Percentiles rank a stretch among this genome's conserved stretches.
phyloP scores from a whole-genome alignment of 2,797 vertebrate species.

The Meriones psammophilus region DNA sequence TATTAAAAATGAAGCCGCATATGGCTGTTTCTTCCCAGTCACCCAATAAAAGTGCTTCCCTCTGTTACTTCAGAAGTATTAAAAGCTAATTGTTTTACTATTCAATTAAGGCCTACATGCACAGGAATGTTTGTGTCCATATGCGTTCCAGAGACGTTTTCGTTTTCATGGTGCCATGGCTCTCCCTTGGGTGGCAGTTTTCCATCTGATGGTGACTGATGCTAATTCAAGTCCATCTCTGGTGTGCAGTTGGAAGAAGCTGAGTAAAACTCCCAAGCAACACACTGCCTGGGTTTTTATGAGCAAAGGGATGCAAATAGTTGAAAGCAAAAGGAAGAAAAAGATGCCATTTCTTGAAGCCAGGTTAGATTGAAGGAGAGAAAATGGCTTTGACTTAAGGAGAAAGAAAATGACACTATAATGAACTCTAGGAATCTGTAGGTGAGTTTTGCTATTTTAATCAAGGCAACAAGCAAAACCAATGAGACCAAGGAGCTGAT shows the following conservation, averaged over 20 bases:
- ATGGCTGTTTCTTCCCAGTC: slow-evolving; percentile 69
- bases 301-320: slow-evolving; percentile 58
- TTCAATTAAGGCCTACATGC: slow-evolving; percentile 77
- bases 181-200: not conserved
- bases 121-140: not conserved
- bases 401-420: slow-evolving; percentile 33
- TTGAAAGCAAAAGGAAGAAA: slow-evolving; percentile 60
- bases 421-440: slow-evolving; percentile 65
- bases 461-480: slow-evolving; percentile 64
- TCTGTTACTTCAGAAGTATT: slow-evolving; percentile 73
- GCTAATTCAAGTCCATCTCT: slow-evolving; percentile 1
- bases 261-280: slow-evolving; percentile 44
- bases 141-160: slow-evolving; percentile 15
- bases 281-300: not conserved
- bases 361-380: slow-evolving; percentile 47
- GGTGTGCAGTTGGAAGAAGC: not conserved
- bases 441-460: slow-evolving; percentile 70
- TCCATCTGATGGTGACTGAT: slow-evolving; percentile 25
- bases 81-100: slow-evolving; percentile 82
- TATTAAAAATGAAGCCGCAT: slow-evolving; percentile 76
- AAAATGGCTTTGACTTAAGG: slow-evolving; percentile 76
- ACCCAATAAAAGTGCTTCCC: slow-evolving; percentile 74
- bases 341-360: not conserved
- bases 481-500: slow-evolving; percentile 62
- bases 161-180: fast-evolving